phyloP scores from a whole-genome alignment of 2,888 invertebrate genomes.

The Esperia sulphurella region DNA sequence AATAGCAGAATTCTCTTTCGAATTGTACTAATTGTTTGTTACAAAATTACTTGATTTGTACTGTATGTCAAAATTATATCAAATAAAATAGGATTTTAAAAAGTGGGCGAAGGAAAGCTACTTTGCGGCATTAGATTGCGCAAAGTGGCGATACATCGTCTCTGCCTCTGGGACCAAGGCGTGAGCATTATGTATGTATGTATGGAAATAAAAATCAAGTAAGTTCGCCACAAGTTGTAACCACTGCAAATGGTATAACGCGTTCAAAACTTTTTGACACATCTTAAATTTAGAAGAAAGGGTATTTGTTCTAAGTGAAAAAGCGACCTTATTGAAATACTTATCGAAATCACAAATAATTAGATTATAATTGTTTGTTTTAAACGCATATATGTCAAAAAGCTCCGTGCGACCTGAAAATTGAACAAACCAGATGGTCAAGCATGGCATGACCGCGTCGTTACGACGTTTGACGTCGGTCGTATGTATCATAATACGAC shows the following conservation, averaged over 20 bases:
- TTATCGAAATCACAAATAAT: too few species aligned
- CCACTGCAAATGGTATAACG: not conserved
- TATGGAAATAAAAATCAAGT: not conserved
- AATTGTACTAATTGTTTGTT: not conserved
- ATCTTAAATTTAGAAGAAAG: slow-evolving; percentile 1
- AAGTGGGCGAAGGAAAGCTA: too few species aligned
- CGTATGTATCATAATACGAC: slow-evolving; percentile 17
- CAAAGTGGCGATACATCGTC: too few species aligned
- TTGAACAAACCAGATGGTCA: slow-evolving; percentile 70
- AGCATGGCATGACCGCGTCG: slow-evolving; percentile 58
- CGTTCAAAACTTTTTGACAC: slow-evolving; percentile 8
- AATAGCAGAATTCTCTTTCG: not conserved
- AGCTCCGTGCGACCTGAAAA: slow-evolving; percentile 24
- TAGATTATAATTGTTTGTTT: not conserved
- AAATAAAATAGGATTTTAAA: not conserved
- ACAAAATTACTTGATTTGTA: not conserved
- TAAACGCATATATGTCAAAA: slow-evolving; percentile 2
- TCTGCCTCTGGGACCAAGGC: too few species aligned
- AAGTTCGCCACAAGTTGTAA: not conserved
- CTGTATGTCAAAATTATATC: too few species aligned
- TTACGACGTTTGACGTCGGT: slow-evolving; percentile 15
- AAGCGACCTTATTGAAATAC: too few species aligned
- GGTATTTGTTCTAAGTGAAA: too few species aligned
- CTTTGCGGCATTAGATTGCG: too few species aligned
- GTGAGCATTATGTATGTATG: too few species aligned